Conservation (phyloP, 1,140 invertebrate genomes). For the Bombus fervidus region DNA sequence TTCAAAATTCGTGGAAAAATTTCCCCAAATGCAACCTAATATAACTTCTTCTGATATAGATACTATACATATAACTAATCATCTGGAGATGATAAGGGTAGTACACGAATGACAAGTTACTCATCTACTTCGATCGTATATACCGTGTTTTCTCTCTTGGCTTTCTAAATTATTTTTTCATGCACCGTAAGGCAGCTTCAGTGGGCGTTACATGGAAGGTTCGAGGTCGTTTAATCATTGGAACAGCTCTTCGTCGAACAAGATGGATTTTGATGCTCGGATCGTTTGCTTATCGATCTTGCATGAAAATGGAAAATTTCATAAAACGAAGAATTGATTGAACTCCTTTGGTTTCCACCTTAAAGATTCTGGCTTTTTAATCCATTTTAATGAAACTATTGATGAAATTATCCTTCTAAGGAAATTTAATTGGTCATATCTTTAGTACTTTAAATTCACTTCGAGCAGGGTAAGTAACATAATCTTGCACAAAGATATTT, state of each 20-base stretch:
- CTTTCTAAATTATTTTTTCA: slow-evolving; percentile 20
- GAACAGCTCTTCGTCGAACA: slow-evolving; percentile 20
- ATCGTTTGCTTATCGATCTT: slow-evolving; percentile 1
- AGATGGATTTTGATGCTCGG: not conserved
- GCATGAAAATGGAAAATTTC: not conserved
- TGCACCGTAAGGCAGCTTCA: not conserved
- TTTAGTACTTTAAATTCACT: not conserved
- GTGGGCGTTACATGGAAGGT: not conserved
- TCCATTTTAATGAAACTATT: not conserved
- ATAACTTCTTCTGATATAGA: not conserved
- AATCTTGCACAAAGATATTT: too few relatives aligned
- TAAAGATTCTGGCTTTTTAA: too few relatives aligned
- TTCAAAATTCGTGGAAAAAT: not conserved
- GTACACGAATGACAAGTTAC: not conserved
- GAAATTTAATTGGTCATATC: not conserved
- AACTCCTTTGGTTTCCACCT: not conserved
- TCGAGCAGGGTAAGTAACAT: not conserved
- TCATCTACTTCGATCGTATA: not conserved
- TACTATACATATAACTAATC: not conserved
- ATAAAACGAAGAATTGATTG: not conserved
- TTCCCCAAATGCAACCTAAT: not conserved
- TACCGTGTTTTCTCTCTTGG: not conserved
- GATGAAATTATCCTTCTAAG: not conserved
- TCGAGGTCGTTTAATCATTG: slow-evolving; percentile 24
- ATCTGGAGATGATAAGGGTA: not conserved